A percentile compares a stretch with the other conserved stretches of the same genome.
phyloP scores from a whole-genome alignment of 2,888 invertebrate species.

The Dicranocentrus wangi region DNA sequence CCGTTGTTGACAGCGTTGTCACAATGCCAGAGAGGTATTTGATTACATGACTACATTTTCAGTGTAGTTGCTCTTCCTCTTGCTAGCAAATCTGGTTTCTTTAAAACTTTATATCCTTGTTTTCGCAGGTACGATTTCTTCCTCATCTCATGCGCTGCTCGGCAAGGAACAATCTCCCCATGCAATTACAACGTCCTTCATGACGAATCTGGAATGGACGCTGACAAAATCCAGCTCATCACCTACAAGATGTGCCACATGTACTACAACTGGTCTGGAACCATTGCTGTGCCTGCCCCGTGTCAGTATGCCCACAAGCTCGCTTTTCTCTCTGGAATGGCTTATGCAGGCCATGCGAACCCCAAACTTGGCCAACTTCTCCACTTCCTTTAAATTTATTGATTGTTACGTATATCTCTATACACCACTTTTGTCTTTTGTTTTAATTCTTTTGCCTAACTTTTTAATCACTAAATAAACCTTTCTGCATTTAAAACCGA shows the following conservation, averaged over 20 bases:
- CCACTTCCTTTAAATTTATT: constrained; percentile 4
- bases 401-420: no score
- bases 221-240: constrained; percentile 86
- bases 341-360: neutral
- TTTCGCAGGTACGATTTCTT: constrained; percentile 88
- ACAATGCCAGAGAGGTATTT: constrained; percentile 82
- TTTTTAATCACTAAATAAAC: no score
- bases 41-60: neutral
- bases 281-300: constrained; percentile 59
- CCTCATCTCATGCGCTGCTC: constrained; percentile 88
- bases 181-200: constrained; percentile 90
- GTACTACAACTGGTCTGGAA: constrained; percentile 92
- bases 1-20: constrained; percentile 88
- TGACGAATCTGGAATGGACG: constrained; percentile 81
- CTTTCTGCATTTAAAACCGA: no score
- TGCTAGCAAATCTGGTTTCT: neutral
- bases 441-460: no score
- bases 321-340: constrained; percentile 76
- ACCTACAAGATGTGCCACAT: constrained; percentile 83
- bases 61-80: neutral
- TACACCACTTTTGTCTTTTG: no score
- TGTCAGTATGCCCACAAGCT: constrained; percentile 91
- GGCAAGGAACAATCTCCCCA: constrained; percentile 92
- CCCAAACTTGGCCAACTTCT: neutral
- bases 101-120: constrained; percentile 11